phyloP scores from a whole-genome alignment of 2,113 vertebrate species.

The Penelope pileata region DNA sequence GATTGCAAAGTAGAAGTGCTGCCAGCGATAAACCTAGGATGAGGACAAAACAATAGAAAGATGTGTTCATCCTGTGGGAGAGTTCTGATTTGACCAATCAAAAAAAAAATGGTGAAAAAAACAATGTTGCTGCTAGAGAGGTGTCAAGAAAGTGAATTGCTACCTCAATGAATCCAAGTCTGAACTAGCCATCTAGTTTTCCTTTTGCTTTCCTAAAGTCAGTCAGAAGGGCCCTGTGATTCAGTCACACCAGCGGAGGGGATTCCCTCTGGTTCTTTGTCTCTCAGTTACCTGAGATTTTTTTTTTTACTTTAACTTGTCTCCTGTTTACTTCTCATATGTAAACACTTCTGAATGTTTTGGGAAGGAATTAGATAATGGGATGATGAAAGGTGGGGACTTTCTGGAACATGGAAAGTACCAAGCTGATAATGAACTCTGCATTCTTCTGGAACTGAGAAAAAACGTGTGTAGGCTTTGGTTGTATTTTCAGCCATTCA shows the following conservation, averaged over 20 bases:
- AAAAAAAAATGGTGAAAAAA: not conserved
- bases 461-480: not conserved
- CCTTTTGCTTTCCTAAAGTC: not conserved
- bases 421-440: not conserved
- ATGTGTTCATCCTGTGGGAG: not conserved
- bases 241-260: not conserved
- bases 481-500: not conserved
- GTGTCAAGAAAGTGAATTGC: not conserved
- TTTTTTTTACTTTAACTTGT: not conserved
- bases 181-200: not conserved
- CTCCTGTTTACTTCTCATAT: not conserved
- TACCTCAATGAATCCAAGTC: not conserved
- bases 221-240: not conserved
- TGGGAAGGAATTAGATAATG: conserved; percentile 16
- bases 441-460: not conserved
- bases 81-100: not conserved
- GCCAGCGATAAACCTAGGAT: not conserved
- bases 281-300: not conserved
- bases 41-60: conserved; percentile 2
- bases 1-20: not conserved
- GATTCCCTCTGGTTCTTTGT: conserved; percentile 16
- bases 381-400: not conserved
- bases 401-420: not conserved
- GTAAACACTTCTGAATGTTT: not conserved
- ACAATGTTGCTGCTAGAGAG: not conserved